Conservation (phyloP, 2,888 invertebrate species). For the Drosophila antonietae region DNA sequence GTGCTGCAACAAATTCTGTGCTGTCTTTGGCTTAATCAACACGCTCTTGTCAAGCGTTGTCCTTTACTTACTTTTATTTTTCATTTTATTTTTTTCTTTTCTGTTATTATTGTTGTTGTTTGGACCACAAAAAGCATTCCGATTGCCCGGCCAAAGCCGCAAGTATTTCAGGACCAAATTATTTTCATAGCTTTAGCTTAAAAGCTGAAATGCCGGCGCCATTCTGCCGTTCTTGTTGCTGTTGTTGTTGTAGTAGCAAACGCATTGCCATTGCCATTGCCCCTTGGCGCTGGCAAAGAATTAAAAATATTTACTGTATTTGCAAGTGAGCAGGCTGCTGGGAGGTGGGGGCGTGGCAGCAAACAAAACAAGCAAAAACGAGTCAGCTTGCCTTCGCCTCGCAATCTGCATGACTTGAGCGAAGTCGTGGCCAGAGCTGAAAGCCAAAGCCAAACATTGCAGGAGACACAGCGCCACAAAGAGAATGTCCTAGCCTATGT, state of each 20-base stretch:
- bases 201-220: slow-evolving; percentile 66
- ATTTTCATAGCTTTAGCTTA: slow-evolving; percentile 79
- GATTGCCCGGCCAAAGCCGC: slow-evolving; percentile 74
- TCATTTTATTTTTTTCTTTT: background rate
- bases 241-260: slow-evolving; percentile 37
- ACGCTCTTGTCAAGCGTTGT: slow-evolving; percentile 46
- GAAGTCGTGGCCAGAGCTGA: slow-evolving; percentile 46
- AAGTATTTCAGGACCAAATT: slow-evolving; percentile 79
- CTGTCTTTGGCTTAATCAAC: slow-evolving; percentile 64
- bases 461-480: slow-evolving; percentile 61
- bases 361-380: slow-evolving; percentile 44
- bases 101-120: slow-evolving; percentile 9
- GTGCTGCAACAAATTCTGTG: background rate
- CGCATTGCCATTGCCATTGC: slow-evolving; percentile 69
- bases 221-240: slow-evolving; percentile 3
- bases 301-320: slow-evolving; percentile 81
- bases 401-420: slow-evolving; percentile 62
- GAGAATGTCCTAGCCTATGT: slow-evolving; percentile 61
- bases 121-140: slow-evolving; percentile 76
- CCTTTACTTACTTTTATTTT: slow-evolving; percentile 5
- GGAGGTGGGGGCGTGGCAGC: slow-evolving; percentile 9
- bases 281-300: slow-evolving; percentile 78
- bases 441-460: slow-evolving; percentile 29
- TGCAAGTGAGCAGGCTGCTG: slow-evolving; percentile 50
- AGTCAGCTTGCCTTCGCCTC: slow-evolving; percentile 21